These are phyloP conservation scores for Fragum sueziense DNA, from an alignment of 2,888 invertebrate species.

Conservation along the genomic window DNA sequence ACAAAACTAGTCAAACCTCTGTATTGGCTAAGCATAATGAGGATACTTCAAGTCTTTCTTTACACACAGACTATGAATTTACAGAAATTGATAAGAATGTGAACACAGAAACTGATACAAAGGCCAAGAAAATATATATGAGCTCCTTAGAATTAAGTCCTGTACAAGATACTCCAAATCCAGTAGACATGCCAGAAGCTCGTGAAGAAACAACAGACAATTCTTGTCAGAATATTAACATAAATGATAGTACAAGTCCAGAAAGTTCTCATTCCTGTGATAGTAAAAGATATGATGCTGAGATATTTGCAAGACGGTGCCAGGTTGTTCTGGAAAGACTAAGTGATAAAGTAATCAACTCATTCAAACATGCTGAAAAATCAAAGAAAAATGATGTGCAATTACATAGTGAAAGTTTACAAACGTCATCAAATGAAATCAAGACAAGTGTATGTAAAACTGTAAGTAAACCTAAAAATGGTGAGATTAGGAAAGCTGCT, in stretches of 20 bases:
- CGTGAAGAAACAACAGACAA: background rate
- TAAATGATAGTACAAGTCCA: background rate
- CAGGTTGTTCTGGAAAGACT: background rate
- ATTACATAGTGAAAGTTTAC: background rate
- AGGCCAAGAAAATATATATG: background rate
- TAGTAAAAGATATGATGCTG: background rate
- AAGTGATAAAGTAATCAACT: background rate
- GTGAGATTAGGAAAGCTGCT: no score
- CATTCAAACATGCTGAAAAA: background rate
- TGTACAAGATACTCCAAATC: background rate
- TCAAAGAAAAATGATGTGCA: background rate
- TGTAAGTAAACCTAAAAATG: background rate
- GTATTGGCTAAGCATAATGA: background rate
- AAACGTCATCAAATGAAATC: background rate
- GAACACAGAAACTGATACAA: background rate
- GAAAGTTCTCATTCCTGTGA: background rate
- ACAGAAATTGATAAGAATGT: background rate
- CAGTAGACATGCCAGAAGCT: no score
- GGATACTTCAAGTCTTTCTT: background rate
- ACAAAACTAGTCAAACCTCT: background rate
- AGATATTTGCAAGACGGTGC: background rate
- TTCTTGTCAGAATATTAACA: background rate
- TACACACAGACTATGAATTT: background rate
- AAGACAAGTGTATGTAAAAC: background rate
- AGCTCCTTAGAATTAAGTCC: slow-evolving; percentile 4